phyloP scores from a whole-genome alignment of 64 coral and sea anemone species.

The Hydrozoanthus tunicans region DNA sequence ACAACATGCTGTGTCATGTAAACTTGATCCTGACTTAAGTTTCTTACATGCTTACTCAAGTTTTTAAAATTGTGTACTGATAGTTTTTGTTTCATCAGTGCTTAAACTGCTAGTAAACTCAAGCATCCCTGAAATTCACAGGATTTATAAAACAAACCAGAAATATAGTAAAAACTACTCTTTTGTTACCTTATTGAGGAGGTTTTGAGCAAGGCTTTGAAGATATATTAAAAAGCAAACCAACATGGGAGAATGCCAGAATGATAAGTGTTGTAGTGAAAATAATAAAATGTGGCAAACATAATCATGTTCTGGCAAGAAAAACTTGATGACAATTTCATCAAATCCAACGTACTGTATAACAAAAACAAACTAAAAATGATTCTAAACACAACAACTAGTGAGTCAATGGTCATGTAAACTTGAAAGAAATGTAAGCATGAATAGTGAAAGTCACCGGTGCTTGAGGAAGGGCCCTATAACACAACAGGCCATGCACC shows the following conservation, averaged over 20 bases:
- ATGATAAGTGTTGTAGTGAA: too few relatives aligned
- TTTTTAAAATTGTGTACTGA: not conserved
- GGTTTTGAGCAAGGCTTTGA: too few relatives aligned
- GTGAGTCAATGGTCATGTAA: conserved; percentile 1
- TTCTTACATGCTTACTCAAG: too few relatives aligned
- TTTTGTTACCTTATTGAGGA: too few relatives aligned
- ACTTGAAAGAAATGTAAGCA: conserved; percentile 20
- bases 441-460: not conserved
- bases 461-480: not conserved
- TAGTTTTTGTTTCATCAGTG: not conserved
- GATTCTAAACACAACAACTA: not conserved
- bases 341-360: not conserved
- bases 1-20: too few relatives aligned
- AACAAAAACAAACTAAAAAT: not conserved
- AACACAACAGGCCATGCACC: conserved; percentile 5
- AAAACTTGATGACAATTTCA: not conserved
- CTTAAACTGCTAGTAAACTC: not conserved
- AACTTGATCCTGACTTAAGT: too few relatives aligned
- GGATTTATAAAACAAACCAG: too few relatives aligned
- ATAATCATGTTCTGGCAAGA: not conserved
- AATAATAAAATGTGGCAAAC: too few relatives aligned
- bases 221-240: too few relatives aligned
- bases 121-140: too few relatives aligned
- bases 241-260: too few relatives aligned
- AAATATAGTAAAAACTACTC: too few relatives aligned